Evolutionary conservation across 2,113 vertebrate genomes (phyloP).

Genomic region (Todiramphus chloris): DNA sequence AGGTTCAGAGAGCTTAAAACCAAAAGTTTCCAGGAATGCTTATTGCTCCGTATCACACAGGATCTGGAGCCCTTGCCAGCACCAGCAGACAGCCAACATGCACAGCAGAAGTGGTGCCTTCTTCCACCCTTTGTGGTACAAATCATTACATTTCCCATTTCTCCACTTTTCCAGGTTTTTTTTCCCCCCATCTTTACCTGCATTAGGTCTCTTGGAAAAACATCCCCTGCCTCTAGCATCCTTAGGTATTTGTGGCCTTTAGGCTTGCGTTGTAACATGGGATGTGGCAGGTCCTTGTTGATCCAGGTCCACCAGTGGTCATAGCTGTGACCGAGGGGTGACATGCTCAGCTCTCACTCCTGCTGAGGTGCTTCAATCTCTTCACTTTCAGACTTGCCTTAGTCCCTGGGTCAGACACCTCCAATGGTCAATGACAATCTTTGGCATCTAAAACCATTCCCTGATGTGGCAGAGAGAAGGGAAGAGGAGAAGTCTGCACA

Average conservation of each 20-base stretch:
- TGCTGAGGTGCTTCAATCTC: not conserved
- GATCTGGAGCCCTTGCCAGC: not conserved
- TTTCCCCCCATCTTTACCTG: not conserved
- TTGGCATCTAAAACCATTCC: not conserved
- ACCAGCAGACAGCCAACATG: not conserved
- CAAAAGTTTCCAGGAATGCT: slow-evolving; percentile 27
- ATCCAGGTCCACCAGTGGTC: not conserved
- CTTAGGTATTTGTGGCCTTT: not conserved
- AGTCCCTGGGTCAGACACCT: not conserved
- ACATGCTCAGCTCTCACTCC: not conserved
- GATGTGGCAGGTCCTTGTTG: not conserved
- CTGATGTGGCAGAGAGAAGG: not conserved
- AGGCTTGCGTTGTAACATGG: not conserved
- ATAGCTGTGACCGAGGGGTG: not conserved
- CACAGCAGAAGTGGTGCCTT: fast-evolving
- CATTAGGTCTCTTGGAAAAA: not conserved
- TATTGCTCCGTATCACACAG: not conserved
- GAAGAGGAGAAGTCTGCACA: not conserved
- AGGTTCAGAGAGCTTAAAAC: slow-evolving; percentile 17
- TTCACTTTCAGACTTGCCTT: not conserved
- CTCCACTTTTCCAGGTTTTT: not conserved
- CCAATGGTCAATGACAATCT: fast-evolving
- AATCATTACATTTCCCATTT: not conserved
- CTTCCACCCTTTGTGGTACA: not conserved
- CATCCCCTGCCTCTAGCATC: fast-evolving